phyloP scores from a whole-genome alignment of 2,888 invertebrate genomes.

The Dicranocentrus wangi region DNA sequence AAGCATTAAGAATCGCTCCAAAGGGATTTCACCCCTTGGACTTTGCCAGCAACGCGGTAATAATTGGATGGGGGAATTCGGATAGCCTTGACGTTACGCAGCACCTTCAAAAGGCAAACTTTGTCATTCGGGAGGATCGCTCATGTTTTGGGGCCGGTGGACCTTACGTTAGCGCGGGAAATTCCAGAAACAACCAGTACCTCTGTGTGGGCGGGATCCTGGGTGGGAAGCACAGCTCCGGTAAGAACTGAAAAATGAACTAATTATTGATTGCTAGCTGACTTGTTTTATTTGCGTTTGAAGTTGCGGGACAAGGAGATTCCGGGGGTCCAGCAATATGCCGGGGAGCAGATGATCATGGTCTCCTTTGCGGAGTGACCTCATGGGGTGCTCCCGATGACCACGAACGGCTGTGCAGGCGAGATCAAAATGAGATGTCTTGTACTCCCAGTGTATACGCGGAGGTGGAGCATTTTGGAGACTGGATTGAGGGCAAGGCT shows the following conservation, averaged over 20 bases:
- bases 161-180: background rate
- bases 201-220: conserved; percentile 31
- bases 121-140: conserved; percentile 3
- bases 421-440: background rate
- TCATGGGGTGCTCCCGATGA: conserved; percentile 26
- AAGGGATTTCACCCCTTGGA: conserved; percentile 18
- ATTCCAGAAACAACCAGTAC: background rate
- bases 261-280: background rate
- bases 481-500: conserved; percentile 14
- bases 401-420: background rate
- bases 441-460: conserved; percentile 32
- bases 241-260: background rate
- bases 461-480: conserved; percentile 5
- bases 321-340: conserved; percentile 45
- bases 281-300: background rate
- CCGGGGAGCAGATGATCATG: background rate
- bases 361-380: conserved; percentile 26
- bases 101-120: conserved; percentile 28
- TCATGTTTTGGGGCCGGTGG: background rate
- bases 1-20: conserved; percentile 43
- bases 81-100: background rate
- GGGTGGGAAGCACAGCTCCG: background rate
- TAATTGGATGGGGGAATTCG: conserved; percentile 39
- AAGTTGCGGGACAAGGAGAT: conserved; percentile 28
- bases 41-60: conserved; percentile 12